Percentiles rank a stretch among this genome's conserved stretches.
Conservation (phyloP, 92 coral and sea anemone genomes). For the Bergia puertoricense region DNA sequence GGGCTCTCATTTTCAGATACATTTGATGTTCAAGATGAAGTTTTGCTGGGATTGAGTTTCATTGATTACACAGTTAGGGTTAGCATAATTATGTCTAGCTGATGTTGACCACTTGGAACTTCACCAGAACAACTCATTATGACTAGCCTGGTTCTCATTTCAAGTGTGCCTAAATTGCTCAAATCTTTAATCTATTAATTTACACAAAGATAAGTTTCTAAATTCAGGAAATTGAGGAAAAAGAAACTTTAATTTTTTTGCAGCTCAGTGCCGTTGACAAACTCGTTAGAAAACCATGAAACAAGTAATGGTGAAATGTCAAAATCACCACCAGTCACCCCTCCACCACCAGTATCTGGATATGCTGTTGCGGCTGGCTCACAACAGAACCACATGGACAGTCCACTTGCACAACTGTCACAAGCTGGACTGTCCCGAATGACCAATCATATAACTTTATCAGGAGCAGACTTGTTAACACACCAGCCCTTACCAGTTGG, state of each 20-base stretch:
- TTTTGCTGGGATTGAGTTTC: no score
- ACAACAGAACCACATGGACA: constrained; percentile 86
- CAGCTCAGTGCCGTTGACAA: constrained; percentile 60
- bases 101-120: no score
- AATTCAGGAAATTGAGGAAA: neutral
- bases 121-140: no score
- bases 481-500: constrained; percentile 42
- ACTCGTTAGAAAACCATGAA: constrained; percentile 82
- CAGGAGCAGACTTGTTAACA: constrained; percentile 46
- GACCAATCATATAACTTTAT: constrained; percentile 72
- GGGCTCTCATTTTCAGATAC: neutral
- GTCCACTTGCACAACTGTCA: constrained; percentile 56
- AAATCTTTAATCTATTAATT: neutral
- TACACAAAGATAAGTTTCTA: neutral
- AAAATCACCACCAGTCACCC: constrained; percentile 63
- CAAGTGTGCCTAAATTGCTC: no score
- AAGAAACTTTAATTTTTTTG: neutral
- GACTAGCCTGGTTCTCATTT: no score
- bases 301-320: constrained; percentile 76
- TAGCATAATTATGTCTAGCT: no score
- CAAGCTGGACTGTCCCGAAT: constrained; percentile 54
- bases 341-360: constrained; percentile 97
- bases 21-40: no score
- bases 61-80: no score
- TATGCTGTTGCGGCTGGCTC: constrained; percentile 95